Evolutionary conservation across 2,888 invertebrate genomes (phyloP).

Genomic region (Fissipunctia ypsillon): DNA sequence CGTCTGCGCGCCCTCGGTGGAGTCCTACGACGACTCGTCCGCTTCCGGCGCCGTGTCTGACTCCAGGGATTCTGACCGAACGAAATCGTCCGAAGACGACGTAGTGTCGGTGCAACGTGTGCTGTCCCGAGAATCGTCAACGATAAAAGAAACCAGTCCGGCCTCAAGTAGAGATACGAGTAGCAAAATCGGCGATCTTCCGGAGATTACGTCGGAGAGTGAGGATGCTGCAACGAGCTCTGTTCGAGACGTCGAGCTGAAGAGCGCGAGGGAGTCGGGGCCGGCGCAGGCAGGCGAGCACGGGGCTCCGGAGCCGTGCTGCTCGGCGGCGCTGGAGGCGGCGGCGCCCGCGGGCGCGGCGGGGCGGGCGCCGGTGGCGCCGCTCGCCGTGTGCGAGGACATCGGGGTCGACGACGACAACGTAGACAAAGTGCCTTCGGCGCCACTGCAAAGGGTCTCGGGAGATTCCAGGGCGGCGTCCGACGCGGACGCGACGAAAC

Average conservation of each 20-base stretch:
- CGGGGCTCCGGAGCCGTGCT: constrained; percentile 37
- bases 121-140: constrained; percentile 77
- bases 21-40: constrained; percentile 70
- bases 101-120: constrained; percentile 69
- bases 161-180: constrained; percentile 74
- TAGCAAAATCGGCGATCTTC: constrained; percentile 75
- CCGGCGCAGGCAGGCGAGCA: constrained; percentile 57
- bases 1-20: constrained; percentile 60
- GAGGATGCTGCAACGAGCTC: constrained; percentile 54
- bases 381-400: constrained; percentile 93
- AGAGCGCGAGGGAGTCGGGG: constrained; percentile 35
- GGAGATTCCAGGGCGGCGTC: constrained; percentile 78
- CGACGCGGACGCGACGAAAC: constrained; percentile 80
- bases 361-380: constrained; percentile 88
- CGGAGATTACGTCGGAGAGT: constrained; percentile 65
- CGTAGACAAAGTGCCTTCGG: constrained; percentile 89
- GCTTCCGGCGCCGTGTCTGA: constrained; percentile 71
- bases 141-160: constrained; percentile 77
- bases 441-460: constrained; percentile 78
- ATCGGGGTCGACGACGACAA: constrained; percentile 93
- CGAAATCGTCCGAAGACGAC: constrained; percentile 73
- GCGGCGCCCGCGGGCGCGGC: constrained; percentile 10
- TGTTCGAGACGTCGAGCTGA: constrained; percentile 46
- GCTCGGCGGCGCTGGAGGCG: constrained; percentile 40
- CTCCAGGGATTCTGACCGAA: constrained; percentile 71